Evolutionary conservation across 2,888 invertebrate species (phyloP), one percentile per base, ranked within the genome.

Genomic region (Apeira syringaria): DNA sequence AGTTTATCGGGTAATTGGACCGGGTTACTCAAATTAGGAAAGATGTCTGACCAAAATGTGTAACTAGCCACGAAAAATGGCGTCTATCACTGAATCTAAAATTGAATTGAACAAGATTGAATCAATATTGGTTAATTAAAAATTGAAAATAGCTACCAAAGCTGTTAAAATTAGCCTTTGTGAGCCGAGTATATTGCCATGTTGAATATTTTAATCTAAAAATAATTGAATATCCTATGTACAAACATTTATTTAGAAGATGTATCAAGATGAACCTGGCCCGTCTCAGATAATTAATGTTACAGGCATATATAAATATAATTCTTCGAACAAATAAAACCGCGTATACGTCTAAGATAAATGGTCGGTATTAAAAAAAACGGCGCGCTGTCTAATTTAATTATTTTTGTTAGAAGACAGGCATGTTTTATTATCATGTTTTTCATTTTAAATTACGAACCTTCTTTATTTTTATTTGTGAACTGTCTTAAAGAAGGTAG

Each of bases 281-380:
- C 15, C 9, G 17, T 29, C 29, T 9, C 13, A 10, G 15, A 17
- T 15, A 17, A 18, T 31, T 22, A 22, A 22, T 31, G 2, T 31
- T n/a, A 20, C 11, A 1, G 20, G 11, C 13, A 12, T 27, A 32
- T 27, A 32, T 15, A 15, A 15, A 15, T 15, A 15, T 3, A 32
- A 32, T 13, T 32, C 9, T 22, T 22, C 9, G 7, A 38, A 9
- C 9, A 39, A 40, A 33, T 6, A 11, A 33, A 24, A 40, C 15
- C 28, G 5, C 22, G n/a, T 11, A 28, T 13, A 12, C 53, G 54
- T 63, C 53, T 57, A 47, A 57, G 52, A 61, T 61, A 49, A 58
- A 64, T 63, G 55, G 20, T 26, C 3, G 8, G 9, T 18, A 9
- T 12, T n/a, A n/a, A n/a, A 29, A 26, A 39, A 39, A 27, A 20